A percentile compares a stretch with the other conserved stretches of the same genome.
Conservation (phyloP, 2,888 invertebrate genomes). For the Furcula furcula region DNA sequence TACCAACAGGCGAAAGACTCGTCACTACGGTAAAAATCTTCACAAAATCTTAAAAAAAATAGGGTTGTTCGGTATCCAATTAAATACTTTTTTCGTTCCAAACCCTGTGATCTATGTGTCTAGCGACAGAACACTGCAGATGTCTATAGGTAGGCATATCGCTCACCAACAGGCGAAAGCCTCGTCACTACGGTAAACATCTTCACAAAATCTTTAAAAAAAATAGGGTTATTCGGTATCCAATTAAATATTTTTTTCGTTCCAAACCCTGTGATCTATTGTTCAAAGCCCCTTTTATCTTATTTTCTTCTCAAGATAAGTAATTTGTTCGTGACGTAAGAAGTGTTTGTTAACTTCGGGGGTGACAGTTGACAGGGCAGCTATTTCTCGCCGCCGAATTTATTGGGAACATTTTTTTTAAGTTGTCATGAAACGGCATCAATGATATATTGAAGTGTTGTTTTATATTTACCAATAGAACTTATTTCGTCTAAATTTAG, state of each 20-base stretch:
- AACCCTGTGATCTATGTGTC: no score
- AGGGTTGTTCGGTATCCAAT: constrained; percentile 6
- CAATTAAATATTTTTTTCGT: neutral
- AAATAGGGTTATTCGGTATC: neutral
- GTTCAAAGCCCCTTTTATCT: constrained; percentile 25
- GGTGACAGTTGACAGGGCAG: constrained; percentile 42
- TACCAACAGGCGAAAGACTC: no score
- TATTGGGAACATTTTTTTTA: constrained; percentile 3
- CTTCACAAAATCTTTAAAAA: no score
- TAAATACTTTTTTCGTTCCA: constrained; percentile 27
- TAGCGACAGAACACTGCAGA: no score
- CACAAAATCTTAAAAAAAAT: no score
- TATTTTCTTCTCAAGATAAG: constrained; percentile 26
- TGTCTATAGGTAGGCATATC: no score
- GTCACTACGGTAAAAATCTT: no score
- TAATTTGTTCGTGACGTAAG: constrained; percentile 32
- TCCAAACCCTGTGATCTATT: constrained; percentile 15
- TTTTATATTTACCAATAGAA: no score
- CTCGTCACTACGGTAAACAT: no score
- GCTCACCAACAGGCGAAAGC: no score
- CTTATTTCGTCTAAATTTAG: no score
- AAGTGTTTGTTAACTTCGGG: constrained; percentile 36
- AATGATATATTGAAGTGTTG: no score
- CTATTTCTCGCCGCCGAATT: constrained; percentile 28
- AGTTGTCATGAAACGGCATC: constrained; percentile 9